Evolutionary conservation across 2,888 invertebrate genomes (phyloP).

Genomic region (Eupithecia exiguata): DNA sequence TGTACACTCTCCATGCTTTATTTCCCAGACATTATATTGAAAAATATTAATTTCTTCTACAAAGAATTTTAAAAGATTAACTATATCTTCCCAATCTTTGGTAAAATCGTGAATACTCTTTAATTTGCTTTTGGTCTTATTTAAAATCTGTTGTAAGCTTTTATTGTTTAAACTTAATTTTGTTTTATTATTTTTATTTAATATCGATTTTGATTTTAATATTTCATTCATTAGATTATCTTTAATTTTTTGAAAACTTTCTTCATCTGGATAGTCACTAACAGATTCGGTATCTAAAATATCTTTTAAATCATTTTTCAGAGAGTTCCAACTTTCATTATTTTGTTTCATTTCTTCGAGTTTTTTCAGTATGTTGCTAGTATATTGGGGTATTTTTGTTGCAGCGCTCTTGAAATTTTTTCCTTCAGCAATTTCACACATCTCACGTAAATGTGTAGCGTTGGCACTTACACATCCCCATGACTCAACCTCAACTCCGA

Average conservation of each 20-base stretch:
- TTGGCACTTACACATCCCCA: constrained; percentile 3
- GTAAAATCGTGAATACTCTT: not conserved
- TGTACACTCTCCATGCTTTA: not conserved
- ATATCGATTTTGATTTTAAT: not conserved
- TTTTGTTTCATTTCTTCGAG: constrained; percentile 11
- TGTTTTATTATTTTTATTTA: not conserved
- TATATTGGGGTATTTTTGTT: constrained; percentile 2
- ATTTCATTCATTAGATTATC: not conserved
- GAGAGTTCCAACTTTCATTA: not conserved
- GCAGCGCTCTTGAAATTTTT: not conserved
- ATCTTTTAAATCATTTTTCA: not conserved
- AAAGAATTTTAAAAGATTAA: constrained; percentile 13
- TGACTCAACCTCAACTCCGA: not conserved
- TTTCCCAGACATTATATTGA: not conserved
- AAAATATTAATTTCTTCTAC: constrained; percentile 11
- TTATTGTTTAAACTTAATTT: not conserved
- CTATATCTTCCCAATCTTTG: constrained; percentile 16
- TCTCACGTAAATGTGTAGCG: not conserved
- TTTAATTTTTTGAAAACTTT: constrained; percentile 11
- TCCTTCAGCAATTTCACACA: not conserved
- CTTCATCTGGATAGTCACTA: constrained; percentile 5
- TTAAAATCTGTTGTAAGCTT: not conserved
- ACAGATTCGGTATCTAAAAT: not conserved
- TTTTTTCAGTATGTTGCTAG: not conserved
- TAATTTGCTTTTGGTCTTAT: constrained; percentile 7